phyloP scores from a whole-genome alignment of 2,797 vertebrate genomes.

The Sebastes iracundus region DNA sequence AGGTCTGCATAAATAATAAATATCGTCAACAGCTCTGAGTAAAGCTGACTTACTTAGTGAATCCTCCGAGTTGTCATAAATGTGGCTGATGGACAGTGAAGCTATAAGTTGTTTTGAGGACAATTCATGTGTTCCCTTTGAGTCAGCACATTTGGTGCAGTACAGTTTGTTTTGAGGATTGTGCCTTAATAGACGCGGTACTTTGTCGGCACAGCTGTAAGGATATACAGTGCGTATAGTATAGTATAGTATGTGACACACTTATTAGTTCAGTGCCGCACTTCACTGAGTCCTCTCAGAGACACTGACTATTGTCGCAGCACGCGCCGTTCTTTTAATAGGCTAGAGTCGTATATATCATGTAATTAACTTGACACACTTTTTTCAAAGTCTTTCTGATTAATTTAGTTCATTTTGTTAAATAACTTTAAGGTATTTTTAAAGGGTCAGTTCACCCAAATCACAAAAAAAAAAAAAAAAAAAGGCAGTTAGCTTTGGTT shows the following conservation, averaged over 20 bases:
- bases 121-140: background rate
- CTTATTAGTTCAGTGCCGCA: slow-evolving; percentile 30
- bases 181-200: background rate
- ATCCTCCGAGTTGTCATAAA: slow-evolving; percentile 12
- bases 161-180: background rate
- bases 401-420: background rate
- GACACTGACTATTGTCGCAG: background rate
- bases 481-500: background rate
- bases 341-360: background rate
- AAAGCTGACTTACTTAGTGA: slow-evolving; percentile 23
- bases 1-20: slow-evolving; percentile 51
- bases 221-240: background rate
- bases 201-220: slow-evolving; percentile 12
- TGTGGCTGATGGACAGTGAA: background rate
- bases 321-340: background rate
- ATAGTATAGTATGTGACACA: slow-evolving; percentile 19
- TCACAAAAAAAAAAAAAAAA: background rate
- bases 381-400: background rate
- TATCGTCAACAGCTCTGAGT: slow-evolving; percentile 24
- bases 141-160: slow-evolving; percentile 19
- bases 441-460: background rate
- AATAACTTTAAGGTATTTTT: background rate
- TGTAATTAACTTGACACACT: background rate
- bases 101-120: background rate
- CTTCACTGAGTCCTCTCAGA: slow-evolving; percentile 17